Percentiles rank a stretch among this genome's conserved stretches.
Conservation (phyloP, 2,113 vertebrate species). For the Dascyllus trimaculatus region DNA sequence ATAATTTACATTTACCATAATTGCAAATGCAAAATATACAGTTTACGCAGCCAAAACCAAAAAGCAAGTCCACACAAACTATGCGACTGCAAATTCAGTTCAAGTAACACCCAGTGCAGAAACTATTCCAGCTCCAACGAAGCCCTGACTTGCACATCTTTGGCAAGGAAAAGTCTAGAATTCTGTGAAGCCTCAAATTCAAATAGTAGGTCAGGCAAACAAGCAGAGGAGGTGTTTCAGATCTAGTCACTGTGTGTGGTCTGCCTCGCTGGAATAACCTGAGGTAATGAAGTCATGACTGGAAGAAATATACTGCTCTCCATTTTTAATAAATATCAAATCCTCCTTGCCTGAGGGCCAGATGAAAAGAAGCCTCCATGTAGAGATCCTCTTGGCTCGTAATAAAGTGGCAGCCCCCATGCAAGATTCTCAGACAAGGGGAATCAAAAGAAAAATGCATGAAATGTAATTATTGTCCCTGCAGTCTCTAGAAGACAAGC, state of each 20-base stretch:
- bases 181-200: slow-evolving; percentile 64
- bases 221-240: slow-evolving; percentile 65
- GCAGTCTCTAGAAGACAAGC: slow-evolving; percentile 19
- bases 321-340: slow-evolving; percentile 87
- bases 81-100: slow-evolving; percentile 21
- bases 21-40: background rate
- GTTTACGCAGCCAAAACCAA: background rate
- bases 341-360: slow-evolving; percentile 75
- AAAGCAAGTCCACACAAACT: slow-evolving; percentile 27
- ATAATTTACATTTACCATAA: slow-evolving; percentile 31
- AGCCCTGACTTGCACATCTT: slow-evolving; percentile 72
- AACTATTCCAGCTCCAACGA: slow-evolving; percentile 58
- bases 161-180: slow-evolving; percentile 54
- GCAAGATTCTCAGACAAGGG: slow-evolving; percentile 51
- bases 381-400: slow-evolving; percentile 69
- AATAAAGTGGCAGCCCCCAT: slow-evolving; percentile 65
- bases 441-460: slow-evolving; percentile 64
- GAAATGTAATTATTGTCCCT: slow-evolving; percentile 54
- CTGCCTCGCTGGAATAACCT: slow-evolving; percentile 72
- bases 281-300: slow-evolving; percentile 78
- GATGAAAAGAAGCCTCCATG: slow-evolving; percentile 71
- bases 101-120: slow-evolving; percentile 50
- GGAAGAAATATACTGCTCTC: slow-evolving; percentile 79
- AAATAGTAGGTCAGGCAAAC: slow-evolving; percentile 73
- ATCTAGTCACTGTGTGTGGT: slow-evolving; percentile 83